These are phyloP conservation scores for Aporophyla nigra DNA, from an alignment of 2,888 invertebrate species.

Conservation along the genomic window DNA sequence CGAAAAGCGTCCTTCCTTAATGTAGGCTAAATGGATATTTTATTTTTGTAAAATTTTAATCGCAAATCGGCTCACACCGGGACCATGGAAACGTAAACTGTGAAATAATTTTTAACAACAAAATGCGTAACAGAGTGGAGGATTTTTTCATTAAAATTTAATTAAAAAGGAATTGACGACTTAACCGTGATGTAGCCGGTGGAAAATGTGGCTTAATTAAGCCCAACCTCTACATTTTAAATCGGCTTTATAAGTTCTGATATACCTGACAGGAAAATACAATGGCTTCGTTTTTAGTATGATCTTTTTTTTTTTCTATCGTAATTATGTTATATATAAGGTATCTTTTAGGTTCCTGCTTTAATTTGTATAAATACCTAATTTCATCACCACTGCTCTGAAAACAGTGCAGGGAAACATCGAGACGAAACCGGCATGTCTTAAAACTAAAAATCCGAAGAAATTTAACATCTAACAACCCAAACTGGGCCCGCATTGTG, in stretches of 20 bases:
- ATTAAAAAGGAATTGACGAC: conserved; percentile 56
- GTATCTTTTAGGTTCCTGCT: no score
- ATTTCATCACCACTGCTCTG: no score
- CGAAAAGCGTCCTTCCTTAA: conserved; percentile 52
- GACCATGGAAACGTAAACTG: conserved; percentile 52
- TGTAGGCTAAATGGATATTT: conserved; percentile 61
- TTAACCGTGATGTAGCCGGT: conserved; percentile 36
- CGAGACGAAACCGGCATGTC: no score
- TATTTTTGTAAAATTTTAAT: conserved; percentile 58
- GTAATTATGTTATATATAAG: no score
- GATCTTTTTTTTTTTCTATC: not conserved
- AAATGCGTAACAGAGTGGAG: conserved; percentile 27
- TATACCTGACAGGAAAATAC: not conserved
- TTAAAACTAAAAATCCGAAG: no score
- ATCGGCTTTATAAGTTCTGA: conserved; percentile 26
- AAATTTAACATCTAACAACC: no score
- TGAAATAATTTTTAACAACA: conserved; percentile 53
- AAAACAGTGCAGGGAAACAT: no score
- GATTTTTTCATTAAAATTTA: conserved; percentile 44
- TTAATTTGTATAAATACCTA: no score
- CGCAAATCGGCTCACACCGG: conserved; percentile 53
- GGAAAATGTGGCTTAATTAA: conserved; percentile 50
- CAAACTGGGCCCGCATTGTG: no score
- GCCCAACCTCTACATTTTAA: conserved; percentile 13
- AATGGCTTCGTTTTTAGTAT: not conserved